Evolutionary conservation across 2,113 vertebrate genomes (phyloP), one percentile per base, ranked within the genome.

Genomic region (Gadus macrocephalus): DNA sequence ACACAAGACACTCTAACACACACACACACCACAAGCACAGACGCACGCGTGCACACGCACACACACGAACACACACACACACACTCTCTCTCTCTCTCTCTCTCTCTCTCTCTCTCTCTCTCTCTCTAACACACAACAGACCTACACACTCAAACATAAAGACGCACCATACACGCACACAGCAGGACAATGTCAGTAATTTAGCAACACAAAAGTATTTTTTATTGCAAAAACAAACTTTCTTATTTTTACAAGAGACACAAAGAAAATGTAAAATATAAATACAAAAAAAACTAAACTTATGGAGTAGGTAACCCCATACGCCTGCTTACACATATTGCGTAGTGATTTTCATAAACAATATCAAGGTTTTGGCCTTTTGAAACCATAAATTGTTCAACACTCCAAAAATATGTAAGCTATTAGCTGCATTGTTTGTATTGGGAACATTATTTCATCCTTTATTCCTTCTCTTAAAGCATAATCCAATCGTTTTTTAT

Each of bases 251-350:
- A 73, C 71, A 70, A 64, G 67, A 58, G 6, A 76, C 70, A 78
- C 67, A 70, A 81, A 68, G 62, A 58, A 76, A 25, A 73, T 74
- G 64, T 67, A 67, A 77, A 75, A 83, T 83, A 89, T 90, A 91
- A 88, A 91, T 89, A 89, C 89, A 91, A 88, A 91, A 88, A 88
- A 82, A 81, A 78, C 25, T 64, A 5, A 22, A 60, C 78, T 65
- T 78, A 5, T 60, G 19, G 69, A 68, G 62, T 20, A 20, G 20
- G 20, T 65, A 16, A 67, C 42, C 42, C 42, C 42, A 61, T 12
- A 22, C n/a, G n/a, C 22, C 59, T 22, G 3, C 59, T 12, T 61
- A 12, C 59, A 20, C 22, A 22, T 61, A 17, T 27, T n/a, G 16
- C 56, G n/a, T 14, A 62, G 25, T 19, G 61, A 62, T n/a, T 64